A percentile compares a stretch with the other conserved stretches of the same genome.
Conservation (phyloP, 2,113 vertebrate genomes). For the Gopherus flavomarginatus region DNA sequence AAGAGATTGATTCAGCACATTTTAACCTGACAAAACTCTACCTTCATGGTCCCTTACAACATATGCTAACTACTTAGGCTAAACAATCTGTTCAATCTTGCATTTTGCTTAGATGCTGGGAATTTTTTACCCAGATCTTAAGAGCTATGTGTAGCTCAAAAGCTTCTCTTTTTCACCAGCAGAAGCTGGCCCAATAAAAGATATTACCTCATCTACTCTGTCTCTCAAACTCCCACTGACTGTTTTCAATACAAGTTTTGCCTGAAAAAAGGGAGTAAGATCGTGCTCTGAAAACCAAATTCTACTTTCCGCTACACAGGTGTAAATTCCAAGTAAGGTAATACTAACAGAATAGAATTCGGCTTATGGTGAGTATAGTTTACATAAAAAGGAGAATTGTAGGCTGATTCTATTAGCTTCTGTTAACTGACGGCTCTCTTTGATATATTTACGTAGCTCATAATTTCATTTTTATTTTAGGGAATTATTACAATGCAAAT, state of each 20-base stretch:
- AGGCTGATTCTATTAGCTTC: not conserved
- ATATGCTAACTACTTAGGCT: not conserved
- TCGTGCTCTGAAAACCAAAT: not conserved
- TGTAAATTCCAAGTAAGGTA: not conserved
- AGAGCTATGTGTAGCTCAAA: not conserved
- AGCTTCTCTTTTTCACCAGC: not conserved
- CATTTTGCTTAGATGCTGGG: not conserved
- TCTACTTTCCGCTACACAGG: not conserved
- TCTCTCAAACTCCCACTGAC: not conserved
- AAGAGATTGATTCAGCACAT: not conserved
- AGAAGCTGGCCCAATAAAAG: not conserved
- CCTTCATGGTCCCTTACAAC: not conserved
- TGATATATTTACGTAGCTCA: not conserved
- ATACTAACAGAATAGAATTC: not conserved
- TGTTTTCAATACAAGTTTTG: not conserved
- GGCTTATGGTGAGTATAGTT: not conserved
- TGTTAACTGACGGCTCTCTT: not conserved
- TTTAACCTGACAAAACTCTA: not conserved
- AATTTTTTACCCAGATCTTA: not conserved
- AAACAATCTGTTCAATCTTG: not conserved
- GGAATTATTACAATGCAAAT: not conserved
- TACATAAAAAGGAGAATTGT: not conserved
- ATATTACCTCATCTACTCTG: not conserved
- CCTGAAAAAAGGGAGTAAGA: not conserved
- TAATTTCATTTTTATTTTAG: not conserved